Base-by-base conservation (phyloP, 2,888 invertebrate species). In the Onchidella celtica region DNA sequence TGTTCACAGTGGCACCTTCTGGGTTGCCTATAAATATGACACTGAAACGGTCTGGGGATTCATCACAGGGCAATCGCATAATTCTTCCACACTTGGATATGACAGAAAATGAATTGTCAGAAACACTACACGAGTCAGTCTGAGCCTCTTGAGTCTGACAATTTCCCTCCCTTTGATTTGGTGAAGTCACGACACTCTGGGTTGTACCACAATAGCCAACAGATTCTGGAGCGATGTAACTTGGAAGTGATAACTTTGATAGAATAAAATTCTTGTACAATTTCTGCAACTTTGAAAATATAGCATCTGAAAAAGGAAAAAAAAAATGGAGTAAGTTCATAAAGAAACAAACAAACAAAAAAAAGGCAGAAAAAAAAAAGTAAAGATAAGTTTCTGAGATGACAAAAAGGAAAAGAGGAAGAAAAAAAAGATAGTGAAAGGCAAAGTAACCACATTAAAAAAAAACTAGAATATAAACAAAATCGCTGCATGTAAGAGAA, bases 1-100 rank as follows among this genome's bases (percentile, higher is more conserved):
- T 96, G 57, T 95, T 95, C 70, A 96, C 93, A 0, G 95, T 95
- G 84, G 95, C 95, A 87, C 95, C 95, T 87, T 95, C 95, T 0
- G 69, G 32, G n/a, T 93, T 90, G 0, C 97, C 97, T 80, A 97
- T 92, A 90, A 95, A 96, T 70, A 97, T 91, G 86, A 96, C 95
- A 32, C 94, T 92, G 83, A 95, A 95, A 36, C 95, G 94, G 34
- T 94, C 93, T 6, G 95, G 72, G 4, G 27, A 72, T n/a, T 79
- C 72, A 1, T 78, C 78, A 47, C 63, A 36, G 63, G 86, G 86
- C 21, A 91, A 32, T 34, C 29, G 1, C 55, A 91, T 74, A 4
- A 55, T 83, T 78, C 92, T 86, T 4, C 89, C 89, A 74, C 84
- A 85, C 32, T 70, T 78, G 40, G 59, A 72, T 21, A 73, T 40